Conservation (phyloP, 2,888 invertebrate species). For the Volucella bombylans region DNA sequence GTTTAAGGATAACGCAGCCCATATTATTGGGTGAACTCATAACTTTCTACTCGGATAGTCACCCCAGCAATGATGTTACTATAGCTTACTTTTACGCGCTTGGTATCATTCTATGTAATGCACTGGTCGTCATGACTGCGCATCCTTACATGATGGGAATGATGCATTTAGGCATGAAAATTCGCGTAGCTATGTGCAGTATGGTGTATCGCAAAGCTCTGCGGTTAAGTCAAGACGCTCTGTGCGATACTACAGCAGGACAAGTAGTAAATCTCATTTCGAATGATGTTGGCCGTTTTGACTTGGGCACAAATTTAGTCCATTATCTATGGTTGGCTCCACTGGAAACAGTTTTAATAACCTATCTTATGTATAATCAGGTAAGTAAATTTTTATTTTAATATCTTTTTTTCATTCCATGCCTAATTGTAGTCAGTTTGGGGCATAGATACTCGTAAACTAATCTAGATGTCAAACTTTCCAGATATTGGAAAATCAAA, state of each 20-base stretch:
- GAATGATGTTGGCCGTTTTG: conserved; percentile 92
- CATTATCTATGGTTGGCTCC: conserved; percentile 97
- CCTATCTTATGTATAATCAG: conserved; percentile 89
- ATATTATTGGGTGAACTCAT: conserved; percentile 86
- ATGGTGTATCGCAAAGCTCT: conserved; percentile 88
- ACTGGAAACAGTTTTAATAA: conserved; percentile 90
- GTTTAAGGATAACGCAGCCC: conserved; percentile 85
- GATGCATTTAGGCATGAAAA: conserved; percentile 86
- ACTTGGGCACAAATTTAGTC: conserved; percentile 89
- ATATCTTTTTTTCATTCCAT: background rate
- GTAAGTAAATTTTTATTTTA: conserved; percentile 78
- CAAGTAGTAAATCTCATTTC: conserved; percentile 95
- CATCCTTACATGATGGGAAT: conserved; percentile 94
- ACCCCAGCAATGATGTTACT: conserved; percentile 74
- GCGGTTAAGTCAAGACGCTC: conserved; percentile 87
- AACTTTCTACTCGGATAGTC: conserved; percentile 83
- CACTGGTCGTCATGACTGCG: conserved; percentile 89
- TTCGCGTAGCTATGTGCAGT: conserved; percentile 87
- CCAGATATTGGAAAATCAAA: too few relatives aligned
- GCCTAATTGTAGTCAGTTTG: background rate
- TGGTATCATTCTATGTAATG: conserved; percentile 89
- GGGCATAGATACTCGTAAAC: too few relatives aligned
- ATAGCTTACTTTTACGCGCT: conserved; percentile 90
- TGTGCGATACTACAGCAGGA: conserved; percentile 89
- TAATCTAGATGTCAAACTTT: too few relatives aligned